These are phyloP conservation scores for Eugnorisma glareosa DNA, from an alignment of 2,888 invertebrate genomes.

Conservation along the genomic window DNA sequence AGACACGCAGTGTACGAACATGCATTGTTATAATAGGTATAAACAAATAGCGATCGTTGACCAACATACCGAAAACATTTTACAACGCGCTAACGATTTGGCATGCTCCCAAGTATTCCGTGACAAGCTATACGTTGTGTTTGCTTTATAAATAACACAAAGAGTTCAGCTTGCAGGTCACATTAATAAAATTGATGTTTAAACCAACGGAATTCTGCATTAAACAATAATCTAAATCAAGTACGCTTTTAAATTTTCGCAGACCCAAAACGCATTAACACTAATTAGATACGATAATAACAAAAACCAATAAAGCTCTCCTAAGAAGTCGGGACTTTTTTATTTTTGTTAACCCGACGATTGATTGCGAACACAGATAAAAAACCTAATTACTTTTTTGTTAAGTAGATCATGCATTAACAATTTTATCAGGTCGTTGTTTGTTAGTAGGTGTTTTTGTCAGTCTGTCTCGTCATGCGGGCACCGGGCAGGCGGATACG, in stretches of 20 bases:
- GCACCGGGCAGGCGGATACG: slow-evolving; percentile 76
- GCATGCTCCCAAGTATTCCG: slow-evolving; percentile 85
- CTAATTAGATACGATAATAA: slow-evolving; percentile 35
- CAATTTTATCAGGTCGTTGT: slow-evolving; percentile 70
- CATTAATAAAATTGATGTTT: slow-evolving; percentile 69
- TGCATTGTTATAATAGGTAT: slow-evolving; percentile 60
- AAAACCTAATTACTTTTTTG: slow-evolving; percentile 77
- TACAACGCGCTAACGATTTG: slow-evolving; percentile 85
- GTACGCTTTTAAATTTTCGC: slow-evolving; percentile 22
- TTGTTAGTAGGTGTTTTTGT: slow-evolving; percentile 71
- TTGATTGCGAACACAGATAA: slow-evolving; percentile 63
- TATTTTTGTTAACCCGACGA: slow-evolving; percentile 41
- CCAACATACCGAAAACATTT: slow-evolving; percentile 85
- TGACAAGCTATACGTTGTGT: slow-evolving; percentile 83
- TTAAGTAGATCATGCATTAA: slow-evolving; percentile 72
- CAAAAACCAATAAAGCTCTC: slow-evolving; percentile 42
- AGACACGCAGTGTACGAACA: slow-evolving; percentile 20
- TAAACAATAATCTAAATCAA: slow-evolving; percentile 51
- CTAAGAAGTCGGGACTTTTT: slow-evolving; percentile 44
- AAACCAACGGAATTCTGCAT: slow-evolving; percentile 68
- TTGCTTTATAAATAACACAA: slow-evolving; percentile 82
- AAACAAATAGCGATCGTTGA: slow-evolving; percentile 84
- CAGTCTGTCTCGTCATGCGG: slow-evolving; percentile 72
- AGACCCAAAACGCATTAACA: slow-evolving; percentile 37
- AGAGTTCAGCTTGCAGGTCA: slow-evolving; percentile 77